Percentiles rank a stretch among this genome's conserved stretches.
phyloP scores from a whole-genome alignment of 1,140 invertebrate species.

The Drosophila elegans region DNA sequence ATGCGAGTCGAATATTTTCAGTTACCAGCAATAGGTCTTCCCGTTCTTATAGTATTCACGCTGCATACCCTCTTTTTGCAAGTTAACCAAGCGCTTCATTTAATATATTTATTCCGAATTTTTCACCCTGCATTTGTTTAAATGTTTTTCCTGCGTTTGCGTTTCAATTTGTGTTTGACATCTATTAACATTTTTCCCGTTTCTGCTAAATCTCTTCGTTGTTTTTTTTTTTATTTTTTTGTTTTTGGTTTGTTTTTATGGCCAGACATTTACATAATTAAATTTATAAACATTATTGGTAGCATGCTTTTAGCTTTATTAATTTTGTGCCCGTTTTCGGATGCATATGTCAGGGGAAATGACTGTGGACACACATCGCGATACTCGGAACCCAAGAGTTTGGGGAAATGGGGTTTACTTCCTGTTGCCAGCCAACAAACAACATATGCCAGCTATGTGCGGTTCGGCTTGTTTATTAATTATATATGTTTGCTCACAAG shows the following conservation, averaged over 20 bases:
- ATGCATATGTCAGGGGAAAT: slow-evolving; percentile 54
- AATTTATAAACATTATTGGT: slow-evolving; percentile 81
- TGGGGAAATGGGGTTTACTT: slow-evolving; percentile 8
- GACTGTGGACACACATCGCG: slow-evolving; percentile 23
- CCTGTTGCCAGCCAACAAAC: slow-evolving; percentile 30
- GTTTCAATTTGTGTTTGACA: slow-evolving; percentile 77
- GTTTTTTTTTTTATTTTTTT: not conserved
- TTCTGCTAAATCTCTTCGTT: slow-evolving; percentile 3
- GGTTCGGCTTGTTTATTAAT: slow-evolving; percentile 43
- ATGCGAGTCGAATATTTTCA: slow-evolving; percentile 64
- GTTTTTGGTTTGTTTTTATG: slow-evolving; percentile 49
- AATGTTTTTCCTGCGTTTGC: slow-evolving; percentile 40
- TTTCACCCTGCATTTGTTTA: slow-evolving; percentile 1
- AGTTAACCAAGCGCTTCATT: slow-evolving; percentile 20
- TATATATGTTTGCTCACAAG: slow-evolving; percentile 21
- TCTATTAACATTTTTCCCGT: slow-evolving; percentile 67
- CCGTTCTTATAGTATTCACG: slow-evolving; percentile 12
- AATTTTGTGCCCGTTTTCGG: slow-evolving; percentile 63
- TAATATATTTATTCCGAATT: slow-evolving; percentile 31
- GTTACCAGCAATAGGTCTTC: slow-evolving; percentile 3
- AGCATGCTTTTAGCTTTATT: slow-evolving; percentile 80
- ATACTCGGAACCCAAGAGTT: slow-evolving; percentile 15
- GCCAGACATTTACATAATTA: slow-evolving; percentile 78
- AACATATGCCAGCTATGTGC: slow-evolving; percentile 32
- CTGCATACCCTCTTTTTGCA: not conserved